A percentile compares a stretch with the other conserved stretches of the same genome.
Conservation (phyloP, 2,888 invertebrate genomes). For the Pyrochroa serraticornis region DNA sequence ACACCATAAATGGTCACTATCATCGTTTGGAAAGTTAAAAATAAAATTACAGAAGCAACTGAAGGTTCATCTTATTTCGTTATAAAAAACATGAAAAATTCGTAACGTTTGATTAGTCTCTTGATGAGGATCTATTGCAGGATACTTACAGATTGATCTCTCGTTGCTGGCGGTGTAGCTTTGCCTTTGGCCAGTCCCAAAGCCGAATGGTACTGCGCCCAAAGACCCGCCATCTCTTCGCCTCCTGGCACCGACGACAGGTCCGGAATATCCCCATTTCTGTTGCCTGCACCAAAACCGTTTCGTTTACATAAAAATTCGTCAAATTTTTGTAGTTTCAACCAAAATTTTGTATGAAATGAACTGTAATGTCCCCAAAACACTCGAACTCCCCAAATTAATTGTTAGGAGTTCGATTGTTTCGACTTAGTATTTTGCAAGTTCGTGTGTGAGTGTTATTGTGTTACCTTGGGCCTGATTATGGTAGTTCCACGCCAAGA, state of each 20-base stretch:
- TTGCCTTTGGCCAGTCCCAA: constrained; percentile 70
- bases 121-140: too few species aligned
- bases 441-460: constrained; percentile 17
- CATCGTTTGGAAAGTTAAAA: too few species aligned
- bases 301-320: not conserved
- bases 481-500: constrained; percentile 88
- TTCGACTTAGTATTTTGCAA: not conserved
- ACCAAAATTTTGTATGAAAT: constrained; percentile 1
- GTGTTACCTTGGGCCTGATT: constrained; percentile 72
- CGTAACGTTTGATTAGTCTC: too few species aligned
- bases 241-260: constrained; percentile 61
- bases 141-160: constrained; percentile 72
- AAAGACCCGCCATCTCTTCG: constrained; percentile 81
- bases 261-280: constrained; percentile 58
- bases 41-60: too few species aligned
- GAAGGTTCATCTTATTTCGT: too few species aligned
- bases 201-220: constrained; percentile 85
- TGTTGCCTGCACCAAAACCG: constrained; percentile 41
- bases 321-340: not conserved
- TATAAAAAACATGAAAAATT: too few species aligned
- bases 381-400: not conserved
- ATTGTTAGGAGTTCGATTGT: not conserved
- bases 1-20: too few species aligned
- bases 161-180: constrained; percentile 61
- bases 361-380: not conserved